phyloP scores from a whole-genome alignment of 2,113 vertebrate species.

The Amphiprion ocellaris region DNA sequence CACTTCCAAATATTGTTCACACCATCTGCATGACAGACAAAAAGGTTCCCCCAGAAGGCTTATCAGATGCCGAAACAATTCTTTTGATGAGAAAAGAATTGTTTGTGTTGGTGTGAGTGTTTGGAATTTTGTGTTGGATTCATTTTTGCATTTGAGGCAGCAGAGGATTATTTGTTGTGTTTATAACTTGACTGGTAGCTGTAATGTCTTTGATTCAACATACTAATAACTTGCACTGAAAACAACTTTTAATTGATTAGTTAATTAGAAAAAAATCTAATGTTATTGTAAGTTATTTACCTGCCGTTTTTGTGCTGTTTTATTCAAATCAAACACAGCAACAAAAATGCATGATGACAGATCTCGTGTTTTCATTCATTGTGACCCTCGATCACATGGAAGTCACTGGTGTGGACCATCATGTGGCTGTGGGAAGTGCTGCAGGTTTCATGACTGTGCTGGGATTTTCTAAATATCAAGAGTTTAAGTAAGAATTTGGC shows the following conservation, averaged over 20 bases:
- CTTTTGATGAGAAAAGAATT: constrained; percentile 31
- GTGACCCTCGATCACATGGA: constrained; percentile 19
- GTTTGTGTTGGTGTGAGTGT: neutral
- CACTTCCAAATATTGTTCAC: constrained; percentile 6
- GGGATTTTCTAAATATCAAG: constrained; percentile 7
- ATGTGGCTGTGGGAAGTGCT: constrained; percentile 10
- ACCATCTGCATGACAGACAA: constrained; percentile 9
- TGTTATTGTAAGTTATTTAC: too few species aligned
- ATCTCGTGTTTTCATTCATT: constrained; percentile 11
- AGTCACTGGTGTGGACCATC: neutral
- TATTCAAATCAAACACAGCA: neutral
- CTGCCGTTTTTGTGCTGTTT: neutral
- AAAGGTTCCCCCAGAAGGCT: constrained; percentile 16
- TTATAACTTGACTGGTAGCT: neutral
- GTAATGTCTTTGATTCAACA: too few species aligned
- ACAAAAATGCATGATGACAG: constrained; percentile 1
- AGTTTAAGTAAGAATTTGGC: neutral
- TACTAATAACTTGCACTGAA: too few species aligned
- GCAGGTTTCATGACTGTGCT: constrained; percentile 8
- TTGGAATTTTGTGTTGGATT: constrained; percentile 25
- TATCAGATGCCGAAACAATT: constrained; percentile 15
- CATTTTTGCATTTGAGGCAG: neutral
- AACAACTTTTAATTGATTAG: neutral
- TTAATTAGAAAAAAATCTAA: neutral
- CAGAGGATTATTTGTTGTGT: too few species aligned